Evolutionary conservation across 2,888 invertebrate species (phyloP).

Genomic region (Platycheirus albimanus): DNA sequence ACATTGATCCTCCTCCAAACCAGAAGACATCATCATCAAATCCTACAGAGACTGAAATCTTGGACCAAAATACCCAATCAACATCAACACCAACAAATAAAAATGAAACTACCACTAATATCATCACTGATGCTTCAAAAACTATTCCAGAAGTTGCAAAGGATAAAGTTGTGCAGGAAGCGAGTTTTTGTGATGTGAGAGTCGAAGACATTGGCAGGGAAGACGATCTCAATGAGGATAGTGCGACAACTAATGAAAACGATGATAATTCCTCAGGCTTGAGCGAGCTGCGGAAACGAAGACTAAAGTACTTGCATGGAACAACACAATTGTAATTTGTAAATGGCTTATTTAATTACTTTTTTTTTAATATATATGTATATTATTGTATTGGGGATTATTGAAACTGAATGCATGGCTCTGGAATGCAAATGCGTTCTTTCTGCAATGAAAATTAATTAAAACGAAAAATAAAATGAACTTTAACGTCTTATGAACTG

Average conservation of each 20-base stretch:
- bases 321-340: slow-evolving; percentile 37
- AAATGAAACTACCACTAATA: not conserved
- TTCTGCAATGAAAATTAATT: too few species aligned
- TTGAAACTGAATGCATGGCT: too few species aligned
- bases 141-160: slow-evolving; percentile 15
- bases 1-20: slow-evolving; percentile 11
- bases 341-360: too few species aligned
- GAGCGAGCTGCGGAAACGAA: slow-evolving; percentile 89
- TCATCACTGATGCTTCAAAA: slow-evolving; percentile 9
- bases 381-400: too few species aligned
- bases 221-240: slow-evolving; percentile 76
- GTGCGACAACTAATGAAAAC: slow-evolving; percentile 71
- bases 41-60: slow-evolving; percentile 29
- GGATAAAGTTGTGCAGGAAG: slow-evolving; percentile 18
- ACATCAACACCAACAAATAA: slow-evolving; percentile 45
- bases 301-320: slow-evolving; percentile 87
- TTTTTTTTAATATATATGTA: too few species aligned
- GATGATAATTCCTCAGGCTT: slow-evolving; percentile 83
- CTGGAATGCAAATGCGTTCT: too few species aligned
- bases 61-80: slow-evolving; percentile 26
- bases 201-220: slow-evolving; percentile 82
- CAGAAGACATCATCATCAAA: slow-evolving; percentile 30
- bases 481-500: too few species aligned
- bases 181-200: slow-evolving; percentile 77
- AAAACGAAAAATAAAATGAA: too few species aligned